Percentiles rank a stretch among this genome's conserved stretches.
phyloP scores from a whole-genome alignment of 2,113 vertebrate genomes.

The Lutjanus erythropterus region DNA sequence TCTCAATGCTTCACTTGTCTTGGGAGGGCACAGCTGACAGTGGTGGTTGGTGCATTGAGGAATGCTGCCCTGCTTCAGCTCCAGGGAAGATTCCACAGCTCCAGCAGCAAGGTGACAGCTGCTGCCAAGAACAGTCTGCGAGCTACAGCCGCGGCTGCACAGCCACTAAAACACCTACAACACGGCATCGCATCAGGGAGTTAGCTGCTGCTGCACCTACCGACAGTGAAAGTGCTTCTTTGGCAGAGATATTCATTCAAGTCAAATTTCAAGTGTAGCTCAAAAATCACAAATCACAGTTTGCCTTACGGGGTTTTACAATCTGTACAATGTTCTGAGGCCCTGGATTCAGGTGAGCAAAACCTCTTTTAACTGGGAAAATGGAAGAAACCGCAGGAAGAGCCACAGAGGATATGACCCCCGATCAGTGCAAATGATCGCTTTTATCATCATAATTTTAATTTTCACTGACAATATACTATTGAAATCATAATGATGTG shows the following conservation, averaged over 20 bases:
- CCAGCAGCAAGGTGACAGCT: constrained; percentile 80
- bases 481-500: no score
- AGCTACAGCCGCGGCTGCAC: constrained; percentile 46
- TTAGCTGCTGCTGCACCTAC: constrained; percentile 18
- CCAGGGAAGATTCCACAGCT: constrained; percentile 76
- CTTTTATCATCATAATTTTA: no score
- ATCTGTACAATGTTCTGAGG: no score
- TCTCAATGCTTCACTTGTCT: constrained; percentile 78
- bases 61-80: constrained; percentile 74
- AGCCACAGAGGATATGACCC: no score
- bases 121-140: constrained; percentile 71
- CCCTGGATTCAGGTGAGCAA: no score
- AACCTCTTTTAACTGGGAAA: no score
- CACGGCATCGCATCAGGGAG: constrained; percentile 48
- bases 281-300: no score
- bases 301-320: no score
- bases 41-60: constrained; percentile 71
- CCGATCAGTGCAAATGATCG: no score
- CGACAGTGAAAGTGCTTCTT: background rate
- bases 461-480: no score
- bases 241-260: constrained; percentile 2
- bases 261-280: no score
- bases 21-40: constrained; percentile 67
- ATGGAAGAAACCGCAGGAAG: no score
- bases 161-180: constrained; percentile 56